phyloP scores from a whole-genome alignment of 2,888 invertebrate species.

The Synanthedon myopaeformis region DNA sequence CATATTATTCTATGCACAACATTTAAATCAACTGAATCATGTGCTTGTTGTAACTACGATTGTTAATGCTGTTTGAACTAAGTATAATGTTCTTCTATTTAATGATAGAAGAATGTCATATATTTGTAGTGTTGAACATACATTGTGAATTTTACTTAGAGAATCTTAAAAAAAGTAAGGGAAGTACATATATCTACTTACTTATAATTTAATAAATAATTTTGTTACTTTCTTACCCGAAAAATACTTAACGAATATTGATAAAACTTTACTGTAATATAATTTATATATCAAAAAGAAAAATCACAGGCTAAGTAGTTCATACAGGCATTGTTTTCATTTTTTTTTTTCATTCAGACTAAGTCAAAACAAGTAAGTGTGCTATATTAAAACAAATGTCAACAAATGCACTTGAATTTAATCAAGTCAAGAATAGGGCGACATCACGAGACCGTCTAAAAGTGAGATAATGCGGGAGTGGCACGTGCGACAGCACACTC shows the following conservation, averaged over 20 bases:
- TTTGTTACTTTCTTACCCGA: no score
- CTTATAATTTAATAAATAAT: no score
- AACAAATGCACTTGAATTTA: background rate
- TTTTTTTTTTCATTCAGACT: background rate
- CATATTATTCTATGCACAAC: no score
- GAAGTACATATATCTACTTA: no score
- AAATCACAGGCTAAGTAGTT: background rate
- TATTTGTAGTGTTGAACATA: no score
- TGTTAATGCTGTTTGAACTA: no score
- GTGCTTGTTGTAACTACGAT: no score
- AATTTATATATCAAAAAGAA: background rate
- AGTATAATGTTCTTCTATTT: no score
- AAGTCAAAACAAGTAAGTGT: background rate
- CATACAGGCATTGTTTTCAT: background rate
- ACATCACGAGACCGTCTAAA: slow-evolving; percentile 7
- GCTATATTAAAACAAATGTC: background rate
- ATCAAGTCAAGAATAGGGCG: background rate
- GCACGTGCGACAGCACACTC: slow-evolving; percentile 61
- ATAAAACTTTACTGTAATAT: background rate
- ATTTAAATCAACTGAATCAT: no score
- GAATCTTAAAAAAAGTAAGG: no score
- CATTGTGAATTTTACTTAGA: no score
- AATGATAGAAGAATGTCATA: no score
- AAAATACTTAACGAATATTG: background rate
- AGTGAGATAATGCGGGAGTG: slow-evolving; percentile 38